Evolutionary conservation across 2,888 invertebrate genomes (phyloP).

Genomic region (Spilarctia lutea): DNA sequence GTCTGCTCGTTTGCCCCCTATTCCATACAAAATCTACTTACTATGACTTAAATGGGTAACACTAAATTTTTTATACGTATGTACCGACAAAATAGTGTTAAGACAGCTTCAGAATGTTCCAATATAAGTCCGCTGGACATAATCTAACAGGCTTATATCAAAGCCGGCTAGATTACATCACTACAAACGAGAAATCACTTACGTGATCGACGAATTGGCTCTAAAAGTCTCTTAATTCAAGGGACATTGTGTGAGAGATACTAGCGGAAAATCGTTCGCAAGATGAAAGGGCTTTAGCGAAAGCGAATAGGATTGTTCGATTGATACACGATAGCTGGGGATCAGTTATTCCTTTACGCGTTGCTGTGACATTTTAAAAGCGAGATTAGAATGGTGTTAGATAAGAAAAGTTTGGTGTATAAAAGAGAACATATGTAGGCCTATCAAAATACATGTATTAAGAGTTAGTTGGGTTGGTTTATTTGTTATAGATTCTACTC

Average conservation of each 20-base stretch:
- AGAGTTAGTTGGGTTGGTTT: neutral
- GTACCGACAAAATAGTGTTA: neutral
- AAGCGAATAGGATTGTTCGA: conserved; percentile 44
- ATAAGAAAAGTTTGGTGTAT: neutral
- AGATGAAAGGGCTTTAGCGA: conserved; percentile 49
- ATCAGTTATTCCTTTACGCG: conserved; percentile 27
- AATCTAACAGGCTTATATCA: neutral
- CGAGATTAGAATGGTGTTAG: neutral
- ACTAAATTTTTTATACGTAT: neutral
- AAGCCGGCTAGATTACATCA: conserved; percentile 19
- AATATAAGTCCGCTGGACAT: neutral
- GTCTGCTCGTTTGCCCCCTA: no score
- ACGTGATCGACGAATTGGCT: conserved; percentile 44
- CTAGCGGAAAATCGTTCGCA: conserved; percentile 45
- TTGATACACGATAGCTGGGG: conserved; percentile 43
- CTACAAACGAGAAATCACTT: conserved; percentile 46
- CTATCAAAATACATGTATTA: neutral
- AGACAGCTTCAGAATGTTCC: neutral
- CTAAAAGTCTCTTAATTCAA: conserved; percentile 49
- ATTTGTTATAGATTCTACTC: neutral
- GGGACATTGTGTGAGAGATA: conserved; percentile 42
- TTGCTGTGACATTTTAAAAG: conserved; percentile 4
- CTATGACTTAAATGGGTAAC: neutral
- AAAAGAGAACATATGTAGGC: no score
- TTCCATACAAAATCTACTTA: no score